Base-by-base conservation (phyloP, 2,888 invertebrate species). In the Acholoe squamosa region DNA sequence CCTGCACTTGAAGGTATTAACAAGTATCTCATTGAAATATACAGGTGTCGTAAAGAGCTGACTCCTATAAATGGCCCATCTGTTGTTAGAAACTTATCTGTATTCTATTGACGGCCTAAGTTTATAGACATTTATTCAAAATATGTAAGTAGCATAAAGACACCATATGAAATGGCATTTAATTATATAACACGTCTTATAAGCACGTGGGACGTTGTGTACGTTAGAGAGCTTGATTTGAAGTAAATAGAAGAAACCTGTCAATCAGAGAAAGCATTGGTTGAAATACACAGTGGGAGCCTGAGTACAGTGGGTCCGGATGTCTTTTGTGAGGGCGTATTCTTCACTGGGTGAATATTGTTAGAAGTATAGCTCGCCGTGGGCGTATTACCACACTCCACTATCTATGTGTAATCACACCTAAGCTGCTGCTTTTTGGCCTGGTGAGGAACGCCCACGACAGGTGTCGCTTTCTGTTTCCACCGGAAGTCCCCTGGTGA, bases 401-500 rank as follows among this genome's bases (percentile, higher is more conserved):
- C 71, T 14, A 1, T 1, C 31, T 14, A 16, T 71, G 71, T 71
- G 16, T 71, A 71, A 71, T 5, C 71, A 71, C 28, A 71, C 28
- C 28, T 71, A 71, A 61, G 28, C 71, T 25, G n/a, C 14, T 71
- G 31, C 71, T 31, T 28, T 71, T 71, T 25, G 31, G 71, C 71
- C 71, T 71, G 28, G 19, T 31, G 0, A 16, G 71, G 71, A 71
- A 71, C 71, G 71, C 71, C 71, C 71, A n/a, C 28, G 31, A 1
- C 71, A 71, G 71, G 71, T 71, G 71, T 14, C 71, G 25, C 71
- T 71, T 71, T 71, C 71, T 71, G 28, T 31, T 28, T 14, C 71
- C 14, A 71, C 71, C 71, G 71, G 71, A 71, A 71, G 71, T 71
- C 28, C 71, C 71, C 71, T 71, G 71, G 71, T 71, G 71, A 14